These are phyloP conservation scores for Phyllotreta cruciferae DNA, from an alignment of 2,888 invertebrate genomes.

Conservation along the genomic window DNA sequence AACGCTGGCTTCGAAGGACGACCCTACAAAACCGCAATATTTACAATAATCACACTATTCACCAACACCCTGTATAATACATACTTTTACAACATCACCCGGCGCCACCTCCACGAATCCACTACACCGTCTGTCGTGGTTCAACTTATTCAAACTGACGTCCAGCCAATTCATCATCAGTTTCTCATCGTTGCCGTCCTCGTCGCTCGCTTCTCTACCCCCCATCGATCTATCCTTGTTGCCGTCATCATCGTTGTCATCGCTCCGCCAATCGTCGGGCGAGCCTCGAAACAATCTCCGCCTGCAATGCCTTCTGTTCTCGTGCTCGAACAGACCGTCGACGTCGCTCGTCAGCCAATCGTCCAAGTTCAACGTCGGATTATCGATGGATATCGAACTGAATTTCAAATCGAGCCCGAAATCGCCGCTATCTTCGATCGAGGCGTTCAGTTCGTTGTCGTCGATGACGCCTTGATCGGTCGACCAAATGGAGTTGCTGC, in stretches of 20 bases:
- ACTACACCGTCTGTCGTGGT: constrained; percentile 68
- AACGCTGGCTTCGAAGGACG: no score
- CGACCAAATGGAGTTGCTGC: constrained; percentile 62
- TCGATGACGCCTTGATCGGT: constrained; percentile 42
- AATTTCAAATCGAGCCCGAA: constrained; percentile 48
- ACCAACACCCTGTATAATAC: no score
- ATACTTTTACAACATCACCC: constrained; percentile 39
- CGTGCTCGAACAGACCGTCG: constrained; percentile 36
- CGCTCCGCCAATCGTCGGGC: constrained; percentile 32
- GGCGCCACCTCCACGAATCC: constrained; percentile 69
- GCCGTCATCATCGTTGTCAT: constrained; percentile 10
- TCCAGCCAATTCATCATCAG: constrained; percentile 42
- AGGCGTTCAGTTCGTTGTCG: constrained; percentile 46
- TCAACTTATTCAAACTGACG: constrained; percentile 63
- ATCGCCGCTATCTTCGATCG: constrained; percentile 35
- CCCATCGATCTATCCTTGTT: constrained; percentile 32
- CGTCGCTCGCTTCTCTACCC: neutral
- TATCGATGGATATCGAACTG: constrained; percentile 43
- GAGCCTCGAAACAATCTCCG: constrained; percentile 25
- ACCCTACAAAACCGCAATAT: no score
- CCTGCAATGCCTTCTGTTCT: constrained; percentile 1
- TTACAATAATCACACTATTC: no score
- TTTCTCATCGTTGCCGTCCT: constrained; percentile 27
- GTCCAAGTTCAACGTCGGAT: constrained; percentile 17
- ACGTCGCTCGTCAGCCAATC: constrained; percentile 34